These are phyloP conservation scores for Polydrusus tereticollis DNA, from an alignment of 2,888 invertebrate genomes.

Conservation along the genomic window DNA sequence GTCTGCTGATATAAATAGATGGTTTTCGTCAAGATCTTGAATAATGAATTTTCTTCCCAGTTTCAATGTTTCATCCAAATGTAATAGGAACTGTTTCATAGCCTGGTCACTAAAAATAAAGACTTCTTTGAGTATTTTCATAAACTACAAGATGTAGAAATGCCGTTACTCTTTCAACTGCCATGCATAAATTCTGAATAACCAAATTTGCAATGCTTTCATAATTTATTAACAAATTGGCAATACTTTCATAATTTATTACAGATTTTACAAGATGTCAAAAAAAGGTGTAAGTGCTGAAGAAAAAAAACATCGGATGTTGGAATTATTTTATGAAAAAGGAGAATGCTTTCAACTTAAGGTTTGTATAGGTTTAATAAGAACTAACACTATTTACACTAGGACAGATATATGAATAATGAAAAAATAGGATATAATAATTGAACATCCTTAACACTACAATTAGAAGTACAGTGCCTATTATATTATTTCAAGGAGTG, in stretches of 20 bases:
- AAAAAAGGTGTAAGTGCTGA: constrained; percentile 54
- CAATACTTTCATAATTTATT: background rate
- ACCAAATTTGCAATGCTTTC: too few relatives aligned
- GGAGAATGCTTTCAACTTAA: constrained; percentile 63
- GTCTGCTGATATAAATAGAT: constrained; percentile 95
- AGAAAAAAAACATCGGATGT: constrained; percentile 70
- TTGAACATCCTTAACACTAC: too few relatives aligned
- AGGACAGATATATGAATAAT: too few relatives aligned
- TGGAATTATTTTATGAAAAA: constrained; percentile 69
- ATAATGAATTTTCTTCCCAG: constrained; percentile 95
- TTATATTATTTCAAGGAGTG: too few relatives aligned
- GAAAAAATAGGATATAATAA: too few relatives aligned
- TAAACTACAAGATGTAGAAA: background rate
- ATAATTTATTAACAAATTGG: too few relatives aligned
- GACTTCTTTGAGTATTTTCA: background rate
- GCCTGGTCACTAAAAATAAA: constrained; percentile 87
- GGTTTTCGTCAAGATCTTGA: constrained; percentile 96
- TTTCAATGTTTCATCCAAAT: constrained; percentile 93
- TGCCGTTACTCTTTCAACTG: too few relatives aligned
- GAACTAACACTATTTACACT: too few relatives aligned
- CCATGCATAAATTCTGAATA: too few relatives aligned
- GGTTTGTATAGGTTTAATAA: constrained; percentile 31
- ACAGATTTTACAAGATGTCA: constrained; percentile 43
- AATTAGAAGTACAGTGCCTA: too few relatives aligned
- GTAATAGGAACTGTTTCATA: constrained; percentile 98